These are phyloP conservation scores for Marisa cornuarietis DNA, from an alignment of 1,140 invertebrate species.

Conservation along the genomic window DNA sequence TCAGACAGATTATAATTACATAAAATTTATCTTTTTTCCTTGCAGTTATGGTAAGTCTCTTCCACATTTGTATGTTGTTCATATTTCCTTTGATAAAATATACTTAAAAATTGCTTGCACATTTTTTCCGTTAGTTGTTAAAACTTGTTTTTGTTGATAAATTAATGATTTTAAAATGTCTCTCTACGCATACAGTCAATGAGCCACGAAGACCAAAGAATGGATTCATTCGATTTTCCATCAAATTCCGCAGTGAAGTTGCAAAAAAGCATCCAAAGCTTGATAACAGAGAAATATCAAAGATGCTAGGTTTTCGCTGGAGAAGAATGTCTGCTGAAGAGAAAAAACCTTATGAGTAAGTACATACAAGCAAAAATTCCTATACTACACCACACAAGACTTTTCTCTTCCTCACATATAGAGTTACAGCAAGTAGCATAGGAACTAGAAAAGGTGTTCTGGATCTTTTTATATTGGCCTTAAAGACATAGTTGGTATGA, in stretches of 20 bases:
- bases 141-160: too few species aligned
- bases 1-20: neutral
- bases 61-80: too few species aligned
- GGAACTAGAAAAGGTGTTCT: too few species aligned
- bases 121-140: neutral
- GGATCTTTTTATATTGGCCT: too few species aligned
- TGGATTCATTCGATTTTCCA: slow-evolving; percentile 49
- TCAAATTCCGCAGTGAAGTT: slow-evolving; percentile 35
- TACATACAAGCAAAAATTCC: neutral
- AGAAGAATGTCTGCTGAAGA: slow-evolving; percentile 43
- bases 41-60: too few species aligned
- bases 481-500: too few species aligned
- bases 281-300: slow-evolving; percentile 50
- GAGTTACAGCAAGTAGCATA: too few species aligned
- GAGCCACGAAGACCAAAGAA: slow-evolving; percentile 44
- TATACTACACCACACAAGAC: neutral
- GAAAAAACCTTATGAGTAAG: slow-evolving; percentile 48
- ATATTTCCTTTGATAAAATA: neutral
- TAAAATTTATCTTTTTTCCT: too few species aligned
- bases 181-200: neutral
- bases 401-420: neutral
- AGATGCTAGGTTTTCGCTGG: slow-evolving; percentile 45
- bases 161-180: neutral
- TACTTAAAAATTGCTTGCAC: neutral
- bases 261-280: slow-evolving; percentile 35